Evolutionary conservation across 2,888 invertebrate species (phyloP), one percentile per base, ranked within the genome.

Genomic region (Scelioninae gen. 2): DNA sequence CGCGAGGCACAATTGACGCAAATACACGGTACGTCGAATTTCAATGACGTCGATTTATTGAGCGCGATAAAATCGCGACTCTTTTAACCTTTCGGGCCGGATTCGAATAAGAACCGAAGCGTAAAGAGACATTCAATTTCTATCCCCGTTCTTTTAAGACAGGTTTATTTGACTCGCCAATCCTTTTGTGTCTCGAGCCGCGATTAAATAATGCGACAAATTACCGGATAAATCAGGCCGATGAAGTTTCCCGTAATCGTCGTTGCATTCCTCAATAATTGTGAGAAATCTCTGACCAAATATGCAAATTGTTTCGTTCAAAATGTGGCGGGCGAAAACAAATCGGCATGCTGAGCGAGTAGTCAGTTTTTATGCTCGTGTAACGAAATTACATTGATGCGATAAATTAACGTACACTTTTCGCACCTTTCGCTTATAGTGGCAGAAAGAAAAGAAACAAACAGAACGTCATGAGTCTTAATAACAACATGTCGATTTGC

Each of bases 31-130:
- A 15, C 50, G 39, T 69, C 48, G 33, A 48, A 61, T 41, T 61
- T 55, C 69, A 69, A 69, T 63, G 57, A 50, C 63, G 25, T 35
- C 55, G 19, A 70, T 70, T 63, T 63, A 70, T 70, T 57, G 45
- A 22, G 39, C 55, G 60, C 50, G 70, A 70, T 70, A 70, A 57
- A 57, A 55, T 69, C 69, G 13, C 39, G 19, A 15, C 33, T 65
- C 37, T 63, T 48, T 55, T 63, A 53, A 61, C 70, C 63, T 70
- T 60, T 57, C 55, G 45, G 61, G 31, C 69, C 69, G 61, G 60
- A 69, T 53, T 61, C 53, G 69, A 53, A 46, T 46, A 52, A 41
- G 69, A 55, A 69, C 45, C 48, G 31, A 22, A 69, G 69, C 69
- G 69, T 53, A 68, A 60, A 68, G 52, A 68, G 60, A 60, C 50